Evolutionary conservation across 35 echinoderm and acorn worm species (phyloP), one percentile per base, ranked within the genome.

Genomic region (Heliocidaris erythrogramma): DNA sequence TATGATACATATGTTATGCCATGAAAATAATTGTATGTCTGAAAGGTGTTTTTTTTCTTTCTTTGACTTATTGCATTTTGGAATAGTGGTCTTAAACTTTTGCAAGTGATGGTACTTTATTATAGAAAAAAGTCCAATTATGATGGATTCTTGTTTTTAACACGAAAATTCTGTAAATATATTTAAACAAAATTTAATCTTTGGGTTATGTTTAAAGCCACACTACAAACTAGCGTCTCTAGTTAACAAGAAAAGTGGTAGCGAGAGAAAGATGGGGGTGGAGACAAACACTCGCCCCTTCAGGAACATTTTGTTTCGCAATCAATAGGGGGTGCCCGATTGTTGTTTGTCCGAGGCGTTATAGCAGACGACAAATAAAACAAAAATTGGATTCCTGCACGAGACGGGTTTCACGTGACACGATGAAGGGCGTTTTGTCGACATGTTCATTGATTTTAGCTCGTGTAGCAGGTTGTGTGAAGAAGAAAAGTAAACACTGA

Each of bases 371-470:
- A 89, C 87, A 48, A 48, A 89, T 12, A 89, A 32, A 18, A 32
- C 87, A 89, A 32, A 89, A 89, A 47, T 47, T 32, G 87, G 47
- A 18, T 89, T 16, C 7, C 87, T 24, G 87, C 31, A 47, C 87
- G 31, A 89, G 47, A 48, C 87, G 87, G 87, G 87, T 89, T 89
- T 89, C 87, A 47, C 87, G 32, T 89, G 87, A 89, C 87, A 48
- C 87, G 87, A 17, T 89, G 17, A 16, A 89, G 31, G 87, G 87
- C 87, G 87, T 89, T 89, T 89, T 89, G 87, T 32, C 31, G 87
- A 89, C 87, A 48, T 5, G 14, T 4, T 48, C 87, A 89, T 89
- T 89, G 87, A 89, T 89, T 89, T 89, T 48, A 24, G 87, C 30
- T 89, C 47, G 32, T 89, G 87, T 32, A 48, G 21, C 87, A 9